phyloP scores from a whole-genome alignment of 1,140 invertebrate species.

The Pectinophora gossypiella region DNA sequence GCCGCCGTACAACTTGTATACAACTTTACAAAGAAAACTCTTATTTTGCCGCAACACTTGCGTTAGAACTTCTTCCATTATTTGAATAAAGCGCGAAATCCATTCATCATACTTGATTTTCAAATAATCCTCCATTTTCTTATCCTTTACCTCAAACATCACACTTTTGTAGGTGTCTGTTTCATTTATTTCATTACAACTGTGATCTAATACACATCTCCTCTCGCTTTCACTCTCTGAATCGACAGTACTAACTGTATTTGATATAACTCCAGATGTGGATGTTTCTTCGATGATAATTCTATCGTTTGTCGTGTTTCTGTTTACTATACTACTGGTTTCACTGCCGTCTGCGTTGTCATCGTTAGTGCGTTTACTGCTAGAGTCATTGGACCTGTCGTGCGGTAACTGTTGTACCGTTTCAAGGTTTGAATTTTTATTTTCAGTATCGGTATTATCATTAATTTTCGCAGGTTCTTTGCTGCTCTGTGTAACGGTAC shows the following conservation, averaged over 20 bases:
- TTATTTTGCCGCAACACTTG: conserved; percentile 40
- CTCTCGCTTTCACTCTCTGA: conserved; percentile 10
- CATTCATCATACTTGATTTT: conserved; percentile 47
- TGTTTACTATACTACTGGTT: conserved; percentile 4
- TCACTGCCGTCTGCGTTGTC: conserved; percentile 12
- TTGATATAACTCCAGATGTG: conserved; percentile 27
- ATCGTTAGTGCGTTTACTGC: background rate
- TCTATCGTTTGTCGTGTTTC: conserved; percentile 9
- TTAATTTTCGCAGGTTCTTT: no score
- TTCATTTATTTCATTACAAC: background rate
- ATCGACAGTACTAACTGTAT: conserved; percentile 21
- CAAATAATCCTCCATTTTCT: conserved; percentile 43
- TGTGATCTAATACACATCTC: background rate
- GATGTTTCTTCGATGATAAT: conserved; percentile 28
- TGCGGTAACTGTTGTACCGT: no score
- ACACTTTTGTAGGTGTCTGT: conserved; percentile 23
- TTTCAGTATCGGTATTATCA: no score
- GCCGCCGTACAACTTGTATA: conserved; percentile 11
- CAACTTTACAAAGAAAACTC: conserved; percentile 14
- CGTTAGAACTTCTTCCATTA: conserved; percentile 56
- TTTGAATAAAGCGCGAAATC: conserved; percentile 53
- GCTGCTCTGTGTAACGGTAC: no score
- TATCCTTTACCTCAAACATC: conserved; percentile 43
- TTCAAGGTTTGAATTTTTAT: no score
- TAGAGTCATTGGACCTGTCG: background rate